Conservation (phyloP, 2,797 vertebrate genomes). For the Malacoctenus gilli region DNA sequence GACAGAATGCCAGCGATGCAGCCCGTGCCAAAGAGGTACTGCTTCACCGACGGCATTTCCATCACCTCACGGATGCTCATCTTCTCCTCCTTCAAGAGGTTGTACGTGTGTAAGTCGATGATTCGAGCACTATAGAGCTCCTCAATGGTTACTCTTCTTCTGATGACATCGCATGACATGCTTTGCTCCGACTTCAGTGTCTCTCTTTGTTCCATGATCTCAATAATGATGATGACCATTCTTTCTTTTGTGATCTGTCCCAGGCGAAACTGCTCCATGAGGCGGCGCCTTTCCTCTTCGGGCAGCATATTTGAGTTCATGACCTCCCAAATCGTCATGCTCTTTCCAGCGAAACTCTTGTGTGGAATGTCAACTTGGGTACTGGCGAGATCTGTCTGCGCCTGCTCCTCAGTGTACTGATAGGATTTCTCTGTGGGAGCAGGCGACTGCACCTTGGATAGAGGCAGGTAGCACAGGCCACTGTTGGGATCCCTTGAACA, state of each 20-base stretch:
- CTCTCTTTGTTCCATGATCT: conserved; percentile 95
- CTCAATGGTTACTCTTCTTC: conserved; percentile 89
- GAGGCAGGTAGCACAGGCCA: conserved; percentile 83
- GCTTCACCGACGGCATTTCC: conserved; percentile 85
- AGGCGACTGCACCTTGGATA: conserved; percentile 83
- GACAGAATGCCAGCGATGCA: conserved; percentile 90
- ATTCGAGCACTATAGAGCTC: conserved; percentile 90
- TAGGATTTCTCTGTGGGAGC: conserved; percentile 82
- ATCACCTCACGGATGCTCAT: conserved; percentile 89
- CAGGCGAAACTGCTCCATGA: conserved; percentile 89
- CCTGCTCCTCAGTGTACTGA: conserved; percentile 88
- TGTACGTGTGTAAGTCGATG: conserved; percentile 89
- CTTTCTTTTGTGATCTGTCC: conserved; percentile 93
- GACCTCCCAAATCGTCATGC: conserved; percentile 89
- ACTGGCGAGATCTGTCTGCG: conserved; percentile 85
- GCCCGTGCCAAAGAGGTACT: conserved; percentile 91
- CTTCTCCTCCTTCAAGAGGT: conserved; percentile 89
- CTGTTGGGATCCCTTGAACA: conserved; percentile 85
- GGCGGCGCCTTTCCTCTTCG: conserved; percentile 83
- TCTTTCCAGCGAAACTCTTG: conserved; percentile 85
- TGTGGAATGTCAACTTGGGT: conserved; percentile 88
- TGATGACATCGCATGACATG: conserved; percentile 87
- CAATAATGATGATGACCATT: conserved; percentile 95
- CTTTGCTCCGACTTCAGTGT: conserved; percentile 84
- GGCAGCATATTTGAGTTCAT: conserved; percentile 92